phyloP scores from a whole-genome alignment of 2,797 vertebrate genomes.

The Sebastes minor region DNA sequence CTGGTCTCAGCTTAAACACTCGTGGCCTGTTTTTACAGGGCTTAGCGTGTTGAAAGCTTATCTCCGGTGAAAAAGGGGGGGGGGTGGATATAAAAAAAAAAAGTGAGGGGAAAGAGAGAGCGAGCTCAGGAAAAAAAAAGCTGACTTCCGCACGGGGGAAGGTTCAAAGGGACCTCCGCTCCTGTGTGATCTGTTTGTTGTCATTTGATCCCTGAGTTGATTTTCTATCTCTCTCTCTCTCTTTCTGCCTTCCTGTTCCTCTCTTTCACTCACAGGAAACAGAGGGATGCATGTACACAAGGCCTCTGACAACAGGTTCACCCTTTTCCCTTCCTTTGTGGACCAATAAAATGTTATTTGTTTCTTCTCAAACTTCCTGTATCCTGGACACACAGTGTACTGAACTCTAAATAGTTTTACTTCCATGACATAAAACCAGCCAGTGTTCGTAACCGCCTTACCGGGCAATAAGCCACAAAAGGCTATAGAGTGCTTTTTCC shows the following conservation, averaged over 20 bases:
- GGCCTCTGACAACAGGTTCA: constrained; percentile 45
- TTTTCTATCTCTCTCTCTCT: constrained; percentile 36
- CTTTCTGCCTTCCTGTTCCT: constrained; percentile 48
- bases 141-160: constrained; percentile 55
- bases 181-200: constrained; percentile 68
- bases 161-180: constrained; percentile 68
- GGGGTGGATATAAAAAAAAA: constrained; percentile 13
- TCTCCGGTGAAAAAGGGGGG: constrained; percentile 50
- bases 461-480: not conserved
- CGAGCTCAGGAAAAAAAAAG: constrained; percentile 21
- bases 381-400: constrained; percentile 20
- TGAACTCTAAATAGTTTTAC: constrained; percentile 15
- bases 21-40: constrained; percentile 61
- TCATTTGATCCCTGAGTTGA: constrained; percentile 68
- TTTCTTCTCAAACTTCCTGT: constrained; percentile 44
- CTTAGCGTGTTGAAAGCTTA: constrained; percentile 69
- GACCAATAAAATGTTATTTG: constrained; percentile 49
- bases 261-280: constrained; percentile 57
- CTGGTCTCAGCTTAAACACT: constrained; percentile 65
- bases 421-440: not conserved
- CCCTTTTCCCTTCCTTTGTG: constrained; percentile 36
- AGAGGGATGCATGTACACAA: constrained; percentile 40
- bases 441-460: not conserved
- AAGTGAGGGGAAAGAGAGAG: constrained; percentile 29
- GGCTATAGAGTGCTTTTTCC: not conserved